Base-by-base conservation (phyloP, 2,888 invertebrate species). In the Diogma glabrata region DNA sequence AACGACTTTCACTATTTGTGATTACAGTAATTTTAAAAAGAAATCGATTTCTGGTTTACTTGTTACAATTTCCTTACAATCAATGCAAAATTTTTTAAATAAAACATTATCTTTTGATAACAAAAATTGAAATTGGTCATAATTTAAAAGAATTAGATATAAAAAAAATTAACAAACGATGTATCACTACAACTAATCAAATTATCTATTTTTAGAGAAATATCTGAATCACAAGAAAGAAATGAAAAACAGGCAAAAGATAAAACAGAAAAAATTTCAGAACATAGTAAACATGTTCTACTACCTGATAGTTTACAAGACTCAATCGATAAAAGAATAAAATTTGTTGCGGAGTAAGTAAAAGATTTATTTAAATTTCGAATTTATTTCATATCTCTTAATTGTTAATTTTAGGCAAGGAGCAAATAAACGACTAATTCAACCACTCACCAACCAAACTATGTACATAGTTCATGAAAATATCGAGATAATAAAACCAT, bases 391-490 rank as follows among this genome's bases (percentile, higher is more conserved):
- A 30, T 30, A n/a, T n/a, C n/a, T n/a, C n/a, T n/a, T n/a, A n/a
- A n/a, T n/a, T n/a, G n/a, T 24, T 46, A 26, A 10, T 24, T 54
- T 7, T 6, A 65, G 67, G 1, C 72, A 72, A 55, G 73, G 72
- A 0, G 61, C 66, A 2, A 63, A 61, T 16, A 73, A 71, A 54
- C 51, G 61, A 22, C 47, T 53, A 23, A 53, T 66, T 0, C 79
- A 82, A 61, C 75, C 81, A 0, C 63, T 72, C 79, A 0, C 77
- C 80, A 36, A 72, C n/a, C 77, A 80, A 33, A 72, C 83, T 38
- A 74, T 84, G 47, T 85, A 76, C 60, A 74, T 85, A 23, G 75
- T 84, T 8, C 81, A 84, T 58, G 82, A 87, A 59, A 85, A 83
- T 53, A 76, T 87, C 26, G 83, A 85, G 60, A 79, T 87, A 9